Percentiles rank a stretch among this genome's conserved stretches.
Evolutionary conservation across 2,888 invertebrate species (phyloP).

Genomic region (Ganaspis brasiliensis): DNA sequence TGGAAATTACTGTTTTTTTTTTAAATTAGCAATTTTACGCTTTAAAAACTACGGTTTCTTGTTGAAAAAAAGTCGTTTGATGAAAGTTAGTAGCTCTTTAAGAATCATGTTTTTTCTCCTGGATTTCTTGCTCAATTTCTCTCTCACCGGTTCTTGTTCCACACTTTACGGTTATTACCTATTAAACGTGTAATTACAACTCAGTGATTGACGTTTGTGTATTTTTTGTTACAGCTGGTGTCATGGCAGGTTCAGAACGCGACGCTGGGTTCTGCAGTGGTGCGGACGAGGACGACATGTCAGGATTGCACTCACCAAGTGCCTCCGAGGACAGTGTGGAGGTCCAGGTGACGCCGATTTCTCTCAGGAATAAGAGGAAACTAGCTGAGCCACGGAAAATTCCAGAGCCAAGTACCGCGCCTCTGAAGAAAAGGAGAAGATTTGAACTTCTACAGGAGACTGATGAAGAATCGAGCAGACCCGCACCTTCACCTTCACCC

Average conservation of each 20-base stretch:
- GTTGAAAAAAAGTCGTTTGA: too few relatives aligned
- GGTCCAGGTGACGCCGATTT: constrained; percentile 84
- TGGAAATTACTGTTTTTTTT: too few relatives aligned
- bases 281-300: constrained; percentile 84
- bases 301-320: constrained; percentile 83
- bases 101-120: neutral
- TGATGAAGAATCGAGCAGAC: constrained; percentile 76
- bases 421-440: constrained; percentile 85
- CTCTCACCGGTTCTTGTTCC: neutral
- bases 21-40: too few relatives aligned
- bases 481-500: constrained; percentile 76
- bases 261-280: constrained; percentile 90
- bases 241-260: constrained; percentile 82
- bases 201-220: constrained; percentile 50
- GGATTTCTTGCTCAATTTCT: neutral
- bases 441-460: constrained; percentile 72
- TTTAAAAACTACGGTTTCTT: too few relatives aligned
- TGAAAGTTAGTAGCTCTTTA: constrained; percentile 15
- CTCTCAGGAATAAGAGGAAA: constrained; percentile 85
- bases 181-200: constrained; percentile 15
- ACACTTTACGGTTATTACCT: too few relatives aligned
- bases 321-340: constrained; percentile 86
- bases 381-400: constrained; percentile 86
- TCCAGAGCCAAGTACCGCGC: constrained; percentile 81
- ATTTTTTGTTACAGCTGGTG: constrained; percentile 82